Base-by-base conservation (phyloP, 2,888 invertebrate genomes). In the Suillia variegata region DNA sequence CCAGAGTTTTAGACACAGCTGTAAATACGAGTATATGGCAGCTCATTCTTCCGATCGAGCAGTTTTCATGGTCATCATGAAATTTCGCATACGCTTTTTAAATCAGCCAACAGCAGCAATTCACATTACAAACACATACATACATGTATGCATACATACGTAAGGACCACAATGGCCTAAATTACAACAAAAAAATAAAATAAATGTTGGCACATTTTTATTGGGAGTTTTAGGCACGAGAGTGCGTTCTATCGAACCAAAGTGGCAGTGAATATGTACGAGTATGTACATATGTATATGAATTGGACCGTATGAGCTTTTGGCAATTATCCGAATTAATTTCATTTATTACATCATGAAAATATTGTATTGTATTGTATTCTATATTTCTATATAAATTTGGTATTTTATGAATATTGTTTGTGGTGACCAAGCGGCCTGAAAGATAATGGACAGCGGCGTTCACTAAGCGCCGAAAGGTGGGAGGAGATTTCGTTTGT, bases 241-340 rank as follows among this genome's bases (percentile, higher is more conserved):
- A 38, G 38, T 3, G 38, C 6, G n/a, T 38, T 38, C n/a, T n/a
- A n/a, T n/a, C n/a, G n/a, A n/a, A n/a, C n/a, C n/a, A 4, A n/a
- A 4, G 38, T 5, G 38, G 38, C n/a, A 38, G 26, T 38, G n/a
- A 13, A 4, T 5, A n/a, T 12, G 38, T 38, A n/a, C 10, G 38
- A 4, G 48, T 8, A 13, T 5, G 48, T 13, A 2, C 4, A 18
- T 18, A 18, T 13, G 48, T 13, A 17, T 38, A 18, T 4, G 17
- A 52, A 33, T 17, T 10, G 31, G n/a, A 18, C 13, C 33, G 22
- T 21, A 61, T 56, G 68, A 71, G 66, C n/a, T 70, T 63, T 70
- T 66, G 63, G 72, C 71, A 78, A 73, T 73, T 78, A 78, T 73
- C 66, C 67, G 73, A 75, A 77, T 75, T 76, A 73, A 76, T 75